phyloP scores from a whole-genome alignment of 2,113 vertebrate species.

The Odontesthes bonariensis region DNA sequence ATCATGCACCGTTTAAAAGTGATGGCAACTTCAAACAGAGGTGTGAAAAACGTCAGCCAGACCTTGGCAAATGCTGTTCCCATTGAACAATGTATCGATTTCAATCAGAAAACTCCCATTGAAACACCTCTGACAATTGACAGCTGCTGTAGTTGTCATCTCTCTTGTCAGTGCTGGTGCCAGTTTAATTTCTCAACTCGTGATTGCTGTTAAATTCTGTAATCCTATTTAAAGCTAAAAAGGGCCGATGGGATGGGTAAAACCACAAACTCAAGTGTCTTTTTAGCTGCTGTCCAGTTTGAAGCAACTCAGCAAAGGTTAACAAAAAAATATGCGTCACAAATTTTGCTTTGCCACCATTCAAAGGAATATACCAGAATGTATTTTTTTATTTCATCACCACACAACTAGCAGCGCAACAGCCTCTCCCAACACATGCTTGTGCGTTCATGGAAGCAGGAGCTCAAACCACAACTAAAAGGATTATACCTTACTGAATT shows the following conservation, averaged over 20 bases:
- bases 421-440: neutral
- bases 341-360: neutral
- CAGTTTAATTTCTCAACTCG: conserved; percentile 25
- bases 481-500: neutral
- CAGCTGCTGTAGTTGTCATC: conserved; percentile 19
- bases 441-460: neutral
- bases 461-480: neutral
- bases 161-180: conserved; percentile 7
- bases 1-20: conserved; percentile 26
- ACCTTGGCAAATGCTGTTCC: conserved; percentile 36
- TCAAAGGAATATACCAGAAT: neutral
- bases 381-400: neutral
- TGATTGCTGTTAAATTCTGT: conserved; percentile 1
- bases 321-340: neutral
- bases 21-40: conserved; percentile 19
- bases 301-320: neutral
- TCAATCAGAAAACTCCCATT: conserved; percentile 44
- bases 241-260: neutral
- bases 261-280: neutral
- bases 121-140: conserved; percentile 42
- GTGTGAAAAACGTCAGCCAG: conserved; percentile 33
- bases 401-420: neutral
- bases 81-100: conserved; percentile 66
- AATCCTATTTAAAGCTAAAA: conserved; percentile 12
- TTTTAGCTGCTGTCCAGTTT: neutral